Evolutionary conservation across 2,797 vertebrate genomes (phyloP).

Genomic region (Buphagus erythrorhynchus): DNA sequence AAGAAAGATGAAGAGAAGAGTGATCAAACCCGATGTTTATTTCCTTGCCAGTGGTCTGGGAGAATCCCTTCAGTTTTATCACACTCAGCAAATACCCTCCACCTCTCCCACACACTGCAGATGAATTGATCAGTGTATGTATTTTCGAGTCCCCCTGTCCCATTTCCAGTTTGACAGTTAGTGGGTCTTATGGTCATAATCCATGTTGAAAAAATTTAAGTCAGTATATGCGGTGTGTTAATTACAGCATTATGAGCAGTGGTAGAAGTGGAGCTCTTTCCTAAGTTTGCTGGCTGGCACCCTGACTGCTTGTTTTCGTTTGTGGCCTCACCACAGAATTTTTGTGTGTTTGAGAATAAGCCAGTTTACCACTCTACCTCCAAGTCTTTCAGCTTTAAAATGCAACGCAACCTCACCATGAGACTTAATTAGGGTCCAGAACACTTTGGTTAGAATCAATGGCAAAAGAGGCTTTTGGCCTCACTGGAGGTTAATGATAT

Average conservation of each 20-base stretch:
- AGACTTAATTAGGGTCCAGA: not conserved
- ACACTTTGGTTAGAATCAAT: not conserved
- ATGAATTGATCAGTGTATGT: not conserved
- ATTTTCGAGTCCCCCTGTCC: not conserved
- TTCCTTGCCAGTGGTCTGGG: not conserved
- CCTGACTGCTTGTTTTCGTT: not conserved
- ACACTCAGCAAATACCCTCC: not conserved
- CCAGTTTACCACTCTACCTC: not conserved
- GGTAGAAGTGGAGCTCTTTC: not conserved
- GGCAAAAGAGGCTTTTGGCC: not conserved
- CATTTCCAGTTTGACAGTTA: not conserved
- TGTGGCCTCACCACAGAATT: constrained; percentile 4
- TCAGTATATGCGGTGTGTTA: not conserved
- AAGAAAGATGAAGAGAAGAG: not conserved
- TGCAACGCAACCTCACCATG: not conserved
- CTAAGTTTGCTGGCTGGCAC: not conserved
- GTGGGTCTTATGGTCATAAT: not conserved
- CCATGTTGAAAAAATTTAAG: not conserved
- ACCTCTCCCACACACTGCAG: not conserved
- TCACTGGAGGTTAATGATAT: not conserved
- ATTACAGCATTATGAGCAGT: not conserved
- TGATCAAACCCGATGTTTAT: not conserved
- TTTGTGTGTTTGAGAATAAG: not conserved
- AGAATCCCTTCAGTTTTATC: not conserved
- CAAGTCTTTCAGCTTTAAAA: not conserved